Conservation (phyloP, 2,113 vertebrate species). For the Pandion haliaetus region DNA sequence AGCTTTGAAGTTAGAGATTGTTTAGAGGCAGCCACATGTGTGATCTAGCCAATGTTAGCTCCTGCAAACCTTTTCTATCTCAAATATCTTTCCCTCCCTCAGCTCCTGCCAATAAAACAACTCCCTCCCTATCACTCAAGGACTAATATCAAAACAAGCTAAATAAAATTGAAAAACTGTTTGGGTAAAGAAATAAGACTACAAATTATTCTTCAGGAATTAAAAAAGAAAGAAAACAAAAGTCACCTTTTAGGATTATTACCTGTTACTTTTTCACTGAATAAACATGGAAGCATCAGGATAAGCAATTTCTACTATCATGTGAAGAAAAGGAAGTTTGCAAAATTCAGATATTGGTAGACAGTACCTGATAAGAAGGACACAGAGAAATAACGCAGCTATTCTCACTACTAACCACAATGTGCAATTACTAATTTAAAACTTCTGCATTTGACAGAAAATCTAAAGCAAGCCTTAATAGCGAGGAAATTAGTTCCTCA, state of each 20-base stretch:
- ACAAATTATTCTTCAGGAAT: not conserved
- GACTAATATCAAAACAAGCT: not conserved
- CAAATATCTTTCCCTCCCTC: not conserved
- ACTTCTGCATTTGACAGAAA: not conserved
- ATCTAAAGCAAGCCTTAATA: not conserved
- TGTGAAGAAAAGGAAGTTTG: not conserved
- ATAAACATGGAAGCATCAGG: not conserved
- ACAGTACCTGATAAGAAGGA: not conserved
- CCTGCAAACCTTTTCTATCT: not conserved
- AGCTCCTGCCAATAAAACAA: not conserved
- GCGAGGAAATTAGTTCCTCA: not conserved
- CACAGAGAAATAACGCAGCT: not conserved
- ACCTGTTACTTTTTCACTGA: not conserved
- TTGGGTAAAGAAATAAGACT: not conserved
- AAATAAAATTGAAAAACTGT: not conserved
- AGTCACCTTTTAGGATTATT: not conserved
- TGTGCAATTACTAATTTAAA: not conserved
- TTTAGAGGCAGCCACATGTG: not conserved
- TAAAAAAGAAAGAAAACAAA: not conserved
- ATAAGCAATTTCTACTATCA: not conserved
- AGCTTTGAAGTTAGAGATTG: not conserved
- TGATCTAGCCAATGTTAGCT: not conserved
- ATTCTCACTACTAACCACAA: not conserved
- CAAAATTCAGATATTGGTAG: not conserved
- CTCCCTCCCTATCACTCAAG: not conserved